Conservation (phyloP, 2,797 vertebrate genomes). For the Galagoides demidoff region DNA sequence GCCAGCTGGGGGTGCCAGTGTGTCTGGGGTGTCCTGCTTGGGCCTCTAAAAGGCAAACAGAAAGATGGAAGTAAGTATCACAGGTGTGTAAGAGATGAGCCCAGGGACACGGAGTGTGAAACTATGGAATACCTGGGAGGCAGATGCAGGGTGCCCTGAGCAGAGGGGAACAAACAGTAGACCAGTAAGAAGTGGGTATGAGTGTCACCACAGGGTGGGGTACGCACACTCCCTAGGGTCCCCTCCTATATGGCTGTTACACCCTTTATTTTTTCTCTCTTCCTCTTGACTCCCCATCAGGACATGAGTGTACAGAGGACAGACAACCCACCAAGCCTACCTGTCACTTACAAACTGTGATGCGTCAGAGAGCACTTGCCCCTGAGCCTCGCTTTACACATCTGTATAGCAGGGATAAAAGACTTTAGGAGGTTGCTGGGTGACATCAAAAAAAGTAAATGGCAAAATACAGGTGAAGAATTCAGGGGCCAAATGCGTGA, state of each 20-base stretch:
- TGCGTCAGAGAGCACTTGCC: fast-evolving
- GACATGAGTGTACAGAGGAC: background rate
- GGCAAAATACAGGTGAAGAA: background rate
- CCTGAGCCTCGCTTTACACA: background rate
- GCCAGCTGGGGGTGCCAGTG: background rate
- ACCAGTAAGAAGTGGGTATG: background rate
- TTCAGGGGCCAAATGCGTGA: background rate
- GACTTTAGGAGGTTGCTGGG: background rate
- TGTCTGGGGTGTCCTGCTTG: background rate
- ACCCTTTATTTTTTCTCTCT: background rate
- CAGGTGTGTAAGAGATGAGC: background rate
- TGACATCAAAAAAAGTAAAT: background rate
- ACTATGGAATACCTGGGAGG: too few relatives aligned
- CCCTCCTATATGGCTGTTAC: background rate
- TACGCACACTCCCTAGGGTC: background rate
- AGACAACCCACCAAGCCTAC: background rate
- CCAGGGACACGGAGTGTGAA: fast-evolving
- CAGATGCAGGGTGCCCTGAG: background rate
- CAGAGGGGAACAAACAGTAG: fast-evolving
- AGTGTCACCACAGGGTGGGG: background rate
- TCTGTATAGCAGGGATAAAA: background rate
- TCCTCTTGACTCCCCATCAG: background rate
- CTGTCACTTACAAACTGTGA: background rate
- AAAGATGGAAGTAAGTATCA: fast-evolving
- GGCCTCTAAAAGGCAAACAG: background rate